Evolutionary conservation across 2,888 invertebrate genomes (phyloP).

Genomic region (Drosophila maculinotata): DNA sequence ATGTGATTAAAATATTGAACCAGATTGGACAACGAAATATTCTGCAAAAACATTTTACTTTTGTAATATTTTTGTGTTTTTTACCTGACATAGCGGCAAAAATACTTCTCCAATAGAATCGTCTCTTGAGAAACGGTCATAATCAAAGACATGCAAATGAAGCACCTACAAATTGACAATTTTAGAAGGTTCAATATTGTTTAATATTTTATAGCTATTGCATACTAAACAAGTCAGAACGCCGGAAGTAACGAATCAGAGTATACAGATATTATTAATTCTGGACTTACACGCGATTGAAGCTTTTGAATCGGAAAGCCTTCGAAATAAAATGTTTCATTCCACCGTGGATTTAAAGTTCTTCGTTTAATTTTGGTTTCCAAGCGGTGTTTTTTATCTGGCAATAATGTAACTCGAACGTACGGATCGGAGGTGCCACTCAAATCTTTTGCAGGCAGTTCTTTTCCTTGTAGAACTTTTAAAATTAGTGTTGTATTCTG

Average conservation of each 20-base stretch:
- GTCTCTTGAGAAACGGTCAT: slow-evolving; percentile 96
- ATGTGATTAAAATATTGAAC: too few relatives aligned
- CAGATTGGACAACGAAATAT: too few relatives aligned
- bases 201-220: background rate
- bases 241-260: too few relatives aligned
- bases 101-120: slow-evolving; percentile 97
- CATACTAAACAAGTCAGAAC: too few relatives aligned
- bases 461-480: slow-evolving; percentile 96
- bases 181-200: background rate
- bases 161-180: slow-evolving; percentile 87
- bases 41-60: background rate
- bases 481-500: slow-evolving; percentile 96
- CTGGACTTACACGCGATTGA: slow-evolving; percentile 90
- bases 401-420: slow-evolving; percentile 94
- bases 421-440: slow-evolving; percentile 97
- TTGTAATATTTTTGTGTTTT: background rate
- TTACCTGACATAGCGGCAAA: slow-evolving; percentile 95
- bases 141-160: slow-evolving; percentile 97
- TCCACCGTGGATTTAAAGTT: slow-evolving; percentile 96
- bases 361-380: slow-evolving; percentile 97
- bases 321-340: slow-evolving; percentile 97
- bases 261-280: too few relatives aligned
- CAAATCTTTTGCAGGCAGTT: slow-evolving; percentile 96
- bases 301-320: slow-evolving; percentile 97
- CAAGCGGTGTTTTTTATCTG: slow-evolving; percentile 95